phyloP scores from a whole-genome alignment of 2,888 invertebrate genomes.

The Sphecodes monilicornis region DNA sequence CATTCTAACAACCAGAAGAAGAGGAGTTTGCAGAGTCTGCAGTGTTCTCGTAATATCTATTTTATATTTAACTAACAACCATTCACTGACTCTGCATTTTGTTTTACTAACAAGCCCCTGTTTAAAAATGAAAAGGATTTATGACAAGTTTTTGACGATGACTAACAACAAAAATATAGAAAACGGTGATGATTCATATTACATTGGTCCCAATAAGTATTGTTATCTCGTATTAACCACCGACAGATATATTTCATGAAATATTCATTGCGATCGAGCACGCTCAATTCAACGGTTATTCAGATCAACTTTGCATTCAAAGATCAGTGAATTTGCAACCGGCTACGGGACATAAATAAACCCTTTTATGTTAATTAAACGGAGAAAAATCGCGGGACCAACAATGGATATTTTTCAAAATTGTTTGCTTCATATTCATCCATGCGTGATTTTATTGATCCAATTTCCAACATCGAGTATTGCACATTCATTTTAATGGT shows the following conservation, averaged over 20 bases:
- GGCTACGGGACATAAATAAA: not conserved
- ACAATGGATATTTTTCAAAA: not conserved
- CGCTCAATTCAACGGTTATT: conserved; percentile 28
- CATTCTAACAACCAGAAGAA: not conserved
- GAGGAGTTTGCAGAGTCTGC: not conserved
- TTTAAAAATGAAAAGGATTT: not conserved
- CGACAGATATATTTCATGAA: not conserved
- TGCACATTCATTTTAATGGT: not conserved
- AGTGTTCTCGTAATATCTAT: not conserved
- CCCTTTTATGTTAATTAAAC: conserved; percentile 14
- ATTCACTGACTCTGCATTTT: not conserved
- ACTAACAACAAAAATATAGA: not conserved
- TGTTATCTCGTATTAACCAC: not conserved
- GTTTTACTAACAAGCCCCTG: not conserved
- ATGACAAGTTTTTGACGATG: not conserved
- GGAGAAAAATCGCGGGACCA: not conserved
- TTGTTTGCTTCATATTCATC: not conserved
- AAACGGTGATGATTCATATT: not conserved
- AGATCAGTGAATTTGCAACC: conserved; percentile 4
- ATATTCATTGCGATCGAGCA: conserved; percentile 10
- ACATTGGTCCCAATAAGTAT: too few relatives aligned
- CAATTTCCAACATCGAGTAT: not conserved
- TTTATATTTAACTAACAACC: not conserved
- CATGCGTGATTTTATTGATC: not conserved
- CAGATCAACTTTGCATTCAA: conserved; percentile 2